Evolutionary conservation across 2,888 invertebrate genomes (phyloP), one percentile per base, ranked within the genome.

Genomic region (Monoplex corrugatus): DNA sequence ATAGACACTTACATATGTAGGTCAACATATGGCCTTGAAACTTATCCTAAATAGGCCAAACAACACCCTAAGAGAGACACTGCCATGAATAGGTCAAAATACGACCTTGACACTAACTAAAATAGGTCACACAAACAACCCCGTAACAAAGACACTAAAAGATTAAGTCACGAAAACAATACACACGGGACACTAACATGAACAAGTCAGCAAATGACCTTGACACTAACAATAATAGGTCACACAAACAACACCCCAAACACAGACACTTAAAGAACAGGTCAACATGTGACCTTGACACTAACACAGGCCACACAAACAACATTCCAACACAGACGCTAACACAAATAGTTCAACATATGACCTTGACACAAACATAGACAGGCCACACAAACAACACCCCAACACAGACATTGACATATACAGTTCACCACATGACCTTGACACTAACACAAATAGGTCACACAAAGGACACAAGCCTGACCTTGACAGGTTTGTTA

Each of bases 401-500:
- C 2, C 57, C 16, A 16, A 57, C 57, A 28, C 10, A 57, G 19
- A 10, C 57, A 2, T 28, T 1, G 10, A 57, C 57, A 16, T 1
- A 16, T 28, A 16, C 57, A 16, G 19, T 28, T 28, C 50, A 50
- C 50, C 10, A 16, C 57, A 16, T 10, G n/a, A 5, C 75, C 23
- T 32, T n/a, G n/a, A 75, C 75, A 75, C 75, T n/a, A 23, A 75
- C 75, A 75, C n/a, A 75, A 2, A 5, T 10, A 75, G n/a, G 10
- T 32, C 3, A 6, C 6, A 6, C 6, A 6, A 72, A 23, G 28
- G 13, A 19, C 16, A 19, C 28, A 72, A 6, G 28, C 2, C 35
- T 63, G 2, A 86, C 63, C 86, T 68, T 68, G 86, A 86, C 43
- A 43, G 63, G 68, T n/a, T 86, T 86, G n/a, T 68, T 86, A 23